Evolutionary conservation across 2,113 vertebrate species (phyloP), one percentile per base, ranked within the genome.

Genomic region (Elanus axillaris): DNA sequence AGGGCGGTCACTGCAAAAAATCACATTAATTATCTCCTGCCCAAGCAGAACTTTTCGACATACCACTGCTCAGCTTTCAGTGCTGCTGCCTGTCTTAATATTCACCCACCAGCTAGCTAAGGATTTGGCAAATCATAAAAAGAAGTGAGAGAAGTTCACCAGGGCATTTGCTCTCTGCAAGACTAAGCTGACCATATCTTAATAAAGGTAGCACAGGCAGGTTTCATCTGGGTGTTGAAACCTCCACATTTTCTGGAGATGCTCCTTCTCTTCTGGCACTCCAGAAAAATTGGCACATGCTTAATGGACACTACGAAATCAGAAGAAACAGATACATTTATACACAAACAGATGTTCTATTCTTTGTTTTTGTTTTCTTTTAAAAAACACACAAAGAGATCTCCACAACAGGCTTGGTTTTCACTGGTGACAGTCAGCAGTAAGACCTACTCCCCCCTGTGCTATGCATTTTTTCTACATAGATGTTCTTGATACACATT

Each of bases 361-460:
- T 42, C 0, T 72, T 73, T 88, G 60, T 32, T 79, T 60, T 29
- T 36, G 42, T 10, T 32, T 10, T 32, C 45, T 48, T 56, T 72
- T 20, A 69, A 88, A 53, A 87, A 42, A 34, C 38, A 58, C 16
- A 11, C n/a, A 32, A 60, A 94, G 64, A 79, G 84, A 91, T 77
- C 94, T 94, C 78, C 93, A 78, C 80, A 82, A 94, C 71, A 90
- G 36, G 12, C 88, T 93, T 86, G 92, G 68, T 97, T 95, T 97
- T 84, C 90, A 53, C 97, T 88, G 94, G 86, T 92, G 82, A 86
- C 96, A 96, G 96, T 43, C 96, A 96, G 93, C 96, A 95, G 64
- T 31, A 32, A 92, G 91, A 93, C 58, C 88, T 94, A 66, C 84
- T 93, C 68, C 93, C 88, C 68, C 93, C 88, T 69, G 27, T 23